Evolutionary conservation across 1,140 invertebrate species (phyloP), one percentile per base, ranked within the genome.

Genomic region (Plodia interpunctella): DNA sequence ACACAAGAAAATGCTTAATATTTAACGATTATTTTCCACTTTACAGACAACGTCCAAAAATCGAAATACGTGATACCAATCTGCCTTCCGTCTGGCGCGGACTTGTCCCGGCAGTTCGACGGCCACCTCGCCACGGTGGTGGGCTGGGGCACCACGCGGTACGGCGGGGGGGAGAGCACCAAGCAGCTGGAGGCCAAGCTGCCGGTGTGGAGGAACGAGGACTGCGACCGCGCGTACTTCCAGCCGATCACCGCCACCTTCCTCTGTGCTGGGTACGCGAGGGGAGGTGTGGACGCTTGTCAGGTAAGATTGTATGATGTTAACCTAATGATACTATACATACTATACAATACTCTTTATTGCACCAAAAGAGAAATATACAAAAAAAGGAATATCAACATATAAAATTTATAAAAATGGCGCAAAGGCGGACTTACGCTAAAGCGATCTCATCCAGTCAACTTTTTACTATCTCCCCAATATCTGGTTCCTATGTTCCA

Each of bases 161-260:
- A 97, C 81, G 94, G 96, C 13, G 96, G 96, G 2, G 94, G 95
- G 70, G 96, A 97, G 83, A 96, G 95, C 68, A 95, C 95, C 5
- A 91, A 94, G 5, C 94, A 97, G 76, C 90, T 96, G 57, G 95
- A 97, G 83, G 96, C 95, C 0, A 91, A 95, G 53, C 85, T 98
- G 20, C 97, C 97, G 0, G 94, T 98, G 15, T 98, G 97, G 97
- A 92, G 95, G 55, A 98, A 97, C 78, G 94, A 95, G 62, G 96
- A 98, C 69, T 97, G 97, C 76, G 95, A 98, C 84, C 91, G 93
- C 44, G 96, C 96, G 10, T 98, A 97, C 82, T 97, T 97, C 85
- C 97, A 98, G 76, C 95, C 96, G 5, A 98, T 98, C 64, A 97
- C 96, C 2, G 93, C 94, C 28, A 96, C 95, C 63, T 98, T 98